Evolutionary conservation across 2,888 invertebrate species (phyloP), one percentile per base, ranked within the genome.

Genomic region (Heteromurus nitidus): DNA sequence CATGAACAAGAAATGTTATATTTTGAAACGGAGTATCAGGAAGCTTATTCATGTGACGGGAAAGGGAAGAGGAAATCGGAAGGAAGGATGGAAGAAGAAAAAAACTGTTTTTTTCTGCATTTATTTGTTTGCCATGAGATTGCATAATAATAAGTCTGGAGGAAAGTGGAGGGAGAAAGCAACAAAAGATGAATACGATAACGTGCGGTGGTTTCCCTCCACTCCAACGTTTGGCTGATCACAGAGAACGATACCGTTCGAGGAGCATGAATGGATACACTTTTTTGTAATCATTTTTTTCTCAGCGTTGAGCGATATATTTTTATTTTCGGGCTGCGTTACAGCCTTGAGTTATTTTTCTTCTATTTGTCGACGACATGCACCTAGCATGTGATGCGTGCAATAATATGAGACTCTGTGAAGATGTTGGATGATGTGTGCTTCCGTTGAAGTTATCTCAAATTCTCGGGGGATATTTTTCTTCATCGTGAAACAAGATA

Each of bases 21-120:
- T 70, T 70, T 70, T 28, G 47, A 62, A 72, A 62, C 26, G 62
- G 22, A 60, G 72, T 60, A 72, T n/a, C n/a, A n/a, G n/a, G n/a
- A n/a, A 72, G 62, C 47, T 53, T n/a, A n/a, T n/a, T 60, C 60
- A 30, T 13, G 18, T 30, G 28, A 53, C 28, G 18, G 42, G 55
- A 53, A 65, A n/a, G 42, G 62, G 11, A 50, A 74, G 36, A 47
- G 73, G 73, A 65, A 65, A 55, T 53, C 22, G 53, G 55, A 28
- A 74, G 65, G 36, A 65, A 65, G 74, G 36, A 36, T 30, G 73
- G 64, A 73, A 50, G 62, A 42, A 74, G 30, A 18, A 47, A 62
- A 28, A 30, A 24, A 22, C 13, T 9, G 5, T 9, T 13, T 26
- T 30, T 72, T 60, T 72, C 44, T 47, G 47, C 60, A 60, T 72